These are phyloP conservation scores for Cephus sareptanus DNA, from an alignment of 2,888 invertebrate genomes.

Conservation along the genomic window DNA sequence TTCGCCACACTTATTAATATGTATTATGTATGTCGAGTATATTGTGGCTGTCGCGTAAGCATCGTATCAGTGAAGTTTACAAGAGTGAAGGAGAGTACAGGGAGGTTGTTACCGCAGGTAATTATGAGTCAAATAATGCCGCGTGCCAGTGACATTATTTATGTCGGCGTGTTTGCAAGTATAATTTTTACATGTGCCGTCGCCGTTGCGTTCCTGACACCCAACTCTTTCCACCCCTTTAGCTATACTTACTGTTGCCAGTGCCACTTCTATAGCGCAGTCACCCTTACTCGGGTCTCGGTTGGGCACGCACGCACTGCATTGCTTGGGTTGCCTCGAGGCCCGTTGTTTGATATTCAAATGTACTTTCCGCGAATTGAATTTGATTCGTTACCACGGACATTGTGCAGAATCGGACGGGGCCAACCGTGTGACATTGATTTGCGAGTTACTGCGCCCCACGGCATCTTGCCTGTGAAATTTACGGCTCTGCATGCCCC, in stretches of 20 bases:
- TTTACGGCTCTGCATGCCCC: not conserved
- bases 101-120: slow-evolving; percentile 19
- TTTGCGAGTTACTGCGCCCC: not conserved
- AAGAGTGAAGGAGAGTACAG: too few species aligned
- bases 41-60: not conserved
- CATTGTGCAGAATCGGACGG: slow-evolving; percentile 2
- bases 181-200: slow-evolving; percentile 54
- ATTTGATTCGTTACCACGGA: slow-evolving; percentile 16
- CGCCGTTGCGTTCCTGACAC: too few species aligned
- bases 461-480: not conserved
- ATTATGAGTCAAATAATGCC: slow-evolving; percentile 51
- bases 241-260: too few species aligned
- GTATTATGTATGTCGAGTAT: slow-evolving; percentile 47
- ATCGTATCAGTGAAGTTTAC: too few species aligned
- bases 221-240: too few species aligned
- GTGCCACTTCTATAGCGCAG: too few species aligned
- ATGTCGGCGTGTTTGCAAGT: slow-evolving; percentile 54
- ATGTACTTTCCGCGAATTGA: slow-evolving; percentile 42
- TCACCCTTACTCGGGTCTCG: not conserved
- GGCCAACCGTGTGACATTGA: not conserved
- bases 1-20: slow-evolving; percentile 59
- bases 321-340: not conserved
- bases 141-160: slow-evolving; percentile 58
- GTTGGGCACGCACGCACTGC: slow-evolving; percentile 46
- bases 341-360: slow-evolving; percentile 53